Base-by-base conservation (phyloP, 2,113 vertebrate species). In the Prolemur simus region DNA sequence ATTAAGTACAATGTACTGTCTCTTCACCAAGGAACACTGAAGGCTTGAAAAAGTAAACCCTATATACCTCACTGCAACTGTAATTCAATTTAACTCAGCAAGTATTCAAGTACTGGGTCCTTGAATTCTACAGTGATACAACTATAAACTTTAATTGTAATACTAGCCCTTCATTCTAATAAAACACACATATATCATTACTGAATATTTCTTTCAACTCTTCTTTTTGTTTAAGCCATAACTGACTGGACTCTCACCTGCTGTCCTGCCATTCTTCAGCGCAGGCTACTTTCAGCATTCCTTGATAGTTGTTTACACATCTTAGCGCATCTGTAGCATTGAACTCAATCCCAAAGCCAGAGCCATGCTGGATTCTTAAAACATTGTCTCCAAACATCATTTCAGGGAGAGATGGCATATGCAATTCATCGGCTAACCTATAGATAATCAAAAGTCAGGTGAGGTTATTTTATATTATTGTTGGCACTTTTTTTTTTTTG, bases 311-410 rank as follows among this genome's bases (percentile, higher is more conserved):
- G 98, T 99, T 99, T 89, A 99, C 99, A 96, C 99, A 99, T 97
- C 98, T 99, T 47, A 99, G 99, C 58, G 99, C 99, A 96, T 99
- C 99, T 5, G 99, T 99, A 86, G 99, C 99, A 81, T 99, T 99
- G 98, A 99, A 99, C 90, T 99, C 99, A 34, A 99, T 99, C 76
- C 99, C 99, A 93, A 99, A 99, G 45, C 99, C 99, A 18, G 98
- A 98, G 2, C 97, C 97, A 78, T 99, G 99, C 86, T 99, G 99
- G 98, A 99, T 99, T 91, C 99, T 99, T 89, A 99, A 98, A 39
- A 99, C 96, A 25, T 99, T 99, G 98, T 99, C 99, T 84, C 99
- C 99, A 97, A 99, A 99, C 98, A 99, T 98, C 99, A 99, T 99
- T 98, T 99, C 99, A 11, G 99, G 99, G 42, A 99, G 99, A 63